Evolutionary conservation across 2,113 vertebrate genomes (phyloP), one percentile per base, ranked within the genome.

Genomic region (Pseudolaguvia tuberculata): DNA sequence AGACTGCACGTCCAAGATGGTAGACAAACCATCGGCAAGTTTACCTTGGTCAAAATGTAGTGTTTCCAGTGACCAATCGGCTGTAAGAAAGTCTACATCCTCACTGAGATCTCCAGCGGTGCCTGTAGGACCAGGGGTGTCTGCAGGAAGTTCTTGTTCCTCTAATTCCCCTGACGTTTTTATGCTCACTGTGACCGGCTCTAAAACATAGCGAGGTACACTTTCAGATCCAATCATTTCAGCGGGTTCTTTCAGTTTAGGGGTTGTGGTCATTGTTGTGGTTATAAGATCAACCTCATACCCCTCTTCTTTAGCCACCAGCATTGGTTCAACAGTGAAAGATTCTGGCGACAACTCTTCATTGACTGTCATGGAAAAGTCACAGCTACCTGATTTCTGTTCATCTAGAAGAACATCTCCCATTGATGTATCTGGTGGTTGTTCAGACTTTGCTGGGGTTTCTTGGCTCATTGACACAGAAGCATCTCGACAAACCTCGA

Each of bases 401-500:
- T 62, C 1, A 0, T 0, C 14, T 18, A 56, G 5, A 55, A 56
- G 8, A 70, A 18, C 51, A 71, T 57, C 53, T 13, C 12, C 9
- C 9, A 51, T 27, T 20, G 39, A 12, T 5, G 57, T 50, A 29
- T 61, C 45, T 25, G 59, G 27, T 25, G 67, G 50, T 27, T 52
- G 29, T 58, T 29, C 56, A 20, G 29, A 0, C 12, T 63, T 42
- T 42, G n/a, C 23, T 75, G 10, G 23, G 20, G 71, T 51, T 29
- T 72, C 61, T 52, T 76, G 18, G 1, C 31, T 68, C n/a, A 29
- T n/a, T 52, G 59, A 21, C 45, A 42, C 11, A 29, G 27, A 4
- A n/a, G 27, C 23, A 57, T 78, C 23, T 25, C 35, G 79, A 20
- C 56, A 23, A 11, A 31, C 23, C 56, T 75, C 59, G n/a, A 23